Base-by-base conservation (phyloP, 2,113 vertebrate species). In the Ornithorhynchus anatinus region DNA sequence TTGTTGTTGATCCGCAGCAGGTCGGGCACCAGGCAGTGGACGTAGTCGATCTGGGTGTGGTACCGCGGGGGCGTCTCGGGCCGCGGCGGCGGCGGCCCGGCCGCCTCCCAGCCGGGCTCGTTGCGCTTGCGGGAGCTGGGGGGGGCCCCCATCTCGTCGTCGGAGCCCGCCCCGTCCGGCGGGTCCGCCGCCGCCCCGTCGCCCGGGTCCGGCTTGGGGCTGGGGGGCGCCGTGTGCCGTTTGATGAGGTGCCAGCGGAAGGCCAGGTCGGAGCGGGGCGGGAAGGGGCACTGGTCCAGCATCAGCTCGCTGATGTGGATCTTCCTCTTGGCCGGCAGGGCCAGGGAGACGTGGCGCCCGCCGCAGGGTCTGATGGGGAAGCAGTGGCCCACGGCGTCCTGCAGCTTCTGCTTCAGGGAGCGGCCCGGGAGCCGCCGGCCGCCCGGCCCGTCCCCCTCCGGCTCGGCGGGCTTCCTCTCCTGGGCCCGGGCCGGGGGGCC, bases 1-100 rank as follows among this genome's bases (percentile, higher is more conserved):
- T 94, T 99, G 87, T 98, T 99, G 91, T 96, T 97, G 91, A 99
- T 98, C 90, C 96, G 96, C 29, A 99, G 95, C 33, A 99, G 96
- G 85, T 99, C 97, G 10, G 97, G 97, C 17, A 99, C 97, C 42
- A 99, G 93, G 81, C 92, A 94, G 75, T 95, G 92, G 20, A 98
- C 94, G 50, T 94, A 95, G 76, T 94, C 94, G 2, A 94, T 94
- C 88, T 95, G 94, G 0, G 94, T 94, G 10, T 95, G 94, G 69
- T 92, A 93, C 53, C 91, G 93, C 0, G 91, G 93, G 20, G 92
- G 92, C 0, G 92, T 89, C 67, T 91, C 92, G 83, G 92, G 80
- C 44, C 87, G 88, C 1, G 92, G 86, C 33, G 89, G 76, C 44
- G 93, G 92, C 2, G 94, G 93, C n/a, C n/a, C n/a, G 6, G 93